Conservation (phyloP, 2,888 invertebrate genomes). For the Bombyx huttoni region DNA sequence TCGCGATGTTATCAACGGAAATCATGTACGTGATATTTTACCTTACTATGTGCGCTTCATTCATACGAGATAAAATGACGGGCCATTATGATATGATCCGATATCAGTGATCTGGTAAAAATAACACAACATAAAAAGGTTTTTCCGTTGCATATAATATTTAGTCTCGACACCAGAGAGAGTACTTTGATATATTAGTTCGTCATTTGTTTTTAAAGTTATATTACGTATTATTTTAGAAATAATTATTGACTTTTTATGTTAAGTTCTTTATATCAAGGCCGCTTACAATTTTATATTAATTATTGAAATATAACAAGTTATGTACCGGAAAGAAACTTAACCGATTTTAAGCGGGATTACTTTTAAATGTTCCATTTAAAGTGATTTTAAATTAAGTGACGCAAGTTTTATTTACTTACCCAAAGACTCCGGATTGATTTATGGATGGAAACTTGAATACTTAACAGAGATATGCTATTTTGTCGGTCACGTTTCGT, state of each 20-base stretch:
- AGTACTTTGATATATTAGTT: not conserved
- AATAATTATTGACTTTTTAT: too few relatives aligned
- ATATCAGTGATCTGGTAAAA: not conserved
- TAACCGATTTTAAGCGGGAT: too few relatives aligned
- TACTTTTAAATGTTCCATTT: too few relatives aligned
- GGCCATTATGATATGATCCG: not conserved
- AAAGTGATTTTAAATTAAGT: too few relatives aligned
- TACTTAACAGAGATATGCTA: not conserved
- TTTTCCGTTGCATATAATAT: not conserved
- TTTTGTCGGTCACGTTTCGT: constrained; percentile 3
- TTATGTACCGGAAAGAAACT: too few relatives aligned
- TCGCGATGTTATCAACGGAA: not conserved
- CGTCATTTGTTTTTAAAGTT: not conserved
- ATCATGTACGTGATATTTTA: not conserved
- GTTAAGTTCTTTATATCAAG: too few relatives aligned
- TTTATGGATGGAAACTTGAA: not conserved
- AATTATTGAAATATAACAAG: too few relatives aligned
- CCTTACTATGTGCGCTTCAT: not conserved
- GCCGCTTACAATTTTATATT: too few relatives aligned
- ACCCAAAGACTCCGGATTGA: not conserved
- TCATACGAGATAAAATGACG: not conserved
- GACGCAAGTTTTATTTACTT: too few relatives aligned
- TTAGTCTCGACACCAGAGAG: not conserved
- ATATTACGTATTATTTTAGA: too few relatives aligned
- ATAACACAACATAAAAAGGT: not conserved